phyloP scores from a whole-genome alignment of 2,113 vertebrate genomes.

The Rousettus leschenaultii region DNA sequence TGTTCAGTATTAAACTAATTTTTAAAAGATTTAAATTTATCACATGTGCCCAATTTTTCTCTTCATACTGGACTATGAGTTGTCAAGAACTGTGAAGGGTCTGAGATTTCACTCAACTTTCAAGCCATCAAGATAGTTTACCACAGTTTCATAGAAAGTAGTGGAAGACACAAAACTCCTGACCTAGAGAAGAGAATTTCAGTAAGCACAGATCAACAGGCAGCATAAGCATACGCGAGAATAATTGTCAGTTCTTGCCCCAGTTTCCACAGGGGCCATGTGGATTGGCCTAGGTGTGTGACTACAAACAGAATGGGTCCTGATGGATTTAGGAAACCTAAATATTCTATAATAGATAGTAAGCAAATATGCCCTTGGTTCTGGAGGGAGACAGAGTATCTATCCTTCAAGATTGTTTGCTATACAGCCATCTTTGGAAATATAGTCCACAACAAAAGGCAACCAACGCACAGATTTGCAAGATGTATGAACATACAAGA shows the following conservation, averaged over 20 bases:
- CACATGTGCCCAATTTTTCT: background rate
- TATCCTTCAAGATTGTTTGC: background rate
- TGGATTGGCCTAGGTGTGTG: accelerated
- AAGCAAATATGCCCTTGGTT: background rate
- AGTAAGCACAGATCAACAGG: background rate
- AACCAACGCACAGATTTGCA: background rate
- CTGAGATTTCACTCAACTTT: background rate
- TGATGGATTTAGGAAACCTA: background rate
- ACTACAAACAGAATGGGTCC: background rate
- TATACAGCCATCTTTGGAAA: background rate
- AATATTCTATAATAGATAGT: background rate
- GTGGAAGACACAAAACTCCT: background rate
- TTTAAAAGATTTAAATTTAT: background rate
- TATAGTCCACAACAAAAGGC: background rate
- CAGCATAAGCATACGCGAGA: background rate
- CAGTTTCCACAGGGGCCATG: accelerated
- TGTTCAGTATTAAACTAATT: background rate
- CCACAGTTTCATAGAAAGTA: background rate
- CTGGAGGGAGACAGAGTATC: background rate
- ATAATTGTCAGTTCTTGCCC: background rate
- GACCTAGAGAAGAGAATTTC: background rate
- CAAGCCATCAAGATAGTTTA: background rate
- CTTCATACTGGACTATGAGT: background rate
- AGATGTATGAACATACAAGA: background rate
- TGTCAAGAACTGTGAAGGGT: background rate